These are phyloP conservation scores for Pteronotus mesoamericanus DNA, from an alignment of 2,797 vertebrate genomes.

Conservation along the genomic window DNA sequence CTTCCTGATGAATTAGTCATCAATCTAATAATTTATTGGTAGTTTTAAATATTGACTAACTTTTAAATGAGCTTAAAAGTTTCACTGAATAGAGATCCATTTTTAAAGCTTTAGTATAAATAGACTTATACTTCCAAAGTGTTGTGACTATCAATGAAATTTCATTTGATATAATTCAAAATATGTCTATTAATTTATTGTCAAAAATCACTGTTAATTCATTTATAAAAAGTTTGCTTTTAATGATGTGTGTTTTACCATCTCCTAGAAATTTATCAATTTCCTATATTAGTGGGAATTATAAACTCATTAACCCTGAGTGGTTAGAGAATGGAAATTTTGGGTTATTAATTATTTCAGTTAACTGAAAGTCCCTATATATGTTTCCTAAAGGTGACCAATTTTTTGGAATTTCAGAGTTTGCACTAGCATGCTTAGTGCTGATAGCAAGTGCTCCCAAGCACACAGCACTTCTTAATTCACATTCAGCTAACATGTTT, in stretches of 20 bases:
- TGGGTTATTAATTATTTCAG: not conserved
- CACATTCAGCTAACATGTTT: not conserved
- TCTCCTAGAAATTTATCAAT: not conserved
- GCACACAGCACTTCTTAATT: not conserved
- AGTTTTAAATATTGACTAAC: conserved; percentile 21
- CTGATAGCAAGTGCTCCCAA: not conserved
- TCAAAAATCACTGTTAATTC: not conserved
- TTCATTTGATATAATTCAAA: not conserved
- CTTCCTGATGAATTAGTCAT: conserved; percentile 23
- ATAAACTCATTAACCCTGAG: not conserved
- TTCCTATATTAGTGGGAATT: not conserved
- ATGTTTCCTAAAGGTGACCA: not conserved
- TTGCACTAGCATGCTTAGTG: not conserved
- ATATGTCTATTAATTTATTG: not conserved
- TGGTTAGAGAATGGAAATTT: not conserved
- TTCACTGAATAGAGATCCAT: not conserved
- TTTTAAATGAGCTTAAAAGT: not conserved
- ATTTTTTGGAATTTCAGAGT: not conserved
- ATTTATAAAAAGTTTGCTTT: not conserved
- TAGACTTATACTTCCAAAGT: not conserved
- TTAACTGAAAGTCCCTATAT: not conserved
- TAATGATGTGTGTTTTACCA: not conserved
- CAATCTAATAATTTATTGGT: not conserved
- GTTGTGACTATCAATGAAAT: not conserved
- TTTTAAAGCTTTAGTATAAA: conserved; percentile 24